A percentile compares a stretch with the other conserved stretches of the same genome.
These are phyloP conservation scores for Oceanodroma tethys DNA, from an alignment of 2,113 vertebrate genomes.

Conservation along the genomic window DNA sequence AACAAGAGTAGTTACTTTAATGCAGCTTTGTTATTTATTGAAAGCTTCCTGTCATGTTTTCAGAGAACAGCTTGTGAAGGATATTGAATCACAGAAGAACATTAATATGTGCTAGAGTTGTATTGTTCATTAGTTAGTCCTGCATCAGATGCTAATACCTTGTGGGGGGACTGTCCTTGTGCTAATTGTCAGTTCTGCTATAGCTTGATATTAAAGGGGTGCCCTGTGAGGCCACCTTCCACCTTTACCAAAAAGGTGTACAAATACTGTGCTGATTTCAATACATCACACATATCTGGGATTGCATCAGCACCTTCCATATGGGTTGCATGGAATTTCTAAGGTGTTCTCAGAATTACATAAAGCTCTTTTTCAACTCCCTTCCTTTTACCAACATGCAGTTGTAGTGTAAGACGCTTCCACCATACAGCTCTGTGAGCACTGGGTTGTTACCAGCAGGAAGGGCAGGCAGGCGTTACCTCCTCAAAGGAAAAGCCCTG, in stretches of 20 bases:
- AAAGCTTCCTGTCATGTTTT: neutral
- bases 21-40: conserved; percentile 7
- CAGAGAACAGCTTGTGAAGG: neutral
- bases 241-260: neutral
- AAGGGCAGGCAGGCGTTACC: neutral
- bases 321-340: neutral
- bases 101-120: neutral
- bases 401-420: neutral
- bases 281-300: neutral
- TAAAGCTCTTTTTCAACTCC: neutral
- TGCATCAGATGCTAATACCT: neutral
- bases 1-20: neutral
- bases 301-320: neutral
- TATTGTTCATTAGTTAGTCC: neutral
- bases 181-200: neutral
- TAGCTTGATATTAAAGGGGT: neutral
- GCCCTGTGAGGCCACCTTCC: neutral
- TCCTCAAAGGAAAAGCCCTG: neutral
- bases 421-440: neutral
- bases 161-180: neutral
- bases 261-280: neutral
- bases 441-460: neutral
- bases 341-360: neutral
- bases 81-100: neutral
- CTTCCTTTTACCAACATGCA: neutral